A percentile compares a stretch with the other conserved stretches of the same genome.
These are phyloP conservation scores for Pantala flavescens DNA, from an alignment of 1,140 invertebrate species.

Conservation along the genomic window DNA sequence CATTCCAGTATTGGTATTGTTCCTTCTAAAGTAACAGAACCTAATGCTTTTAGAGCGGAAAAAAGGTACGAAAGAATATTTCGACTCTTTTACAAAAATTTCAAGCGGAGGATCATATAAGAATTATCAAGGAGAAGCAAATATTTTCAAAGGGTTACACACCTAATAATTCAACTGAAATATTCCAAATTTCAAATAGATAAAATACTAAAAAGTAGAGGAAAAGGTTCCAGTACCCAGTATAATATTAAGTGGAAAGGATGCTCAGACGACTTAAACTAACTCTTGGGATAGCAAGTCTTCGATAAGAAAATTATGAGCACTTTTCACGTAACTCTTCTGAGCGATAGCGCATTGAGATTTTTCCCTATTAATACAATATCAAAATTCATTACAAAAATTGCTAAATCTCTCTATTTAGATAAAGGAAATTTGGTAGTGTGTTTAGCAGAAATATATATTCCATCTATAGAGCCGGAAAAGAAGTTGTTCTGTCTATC, in stretches of 20 bases:
- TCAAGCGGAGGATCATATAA: constrained; percentile 16
- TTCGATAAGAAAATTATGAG: background rate
- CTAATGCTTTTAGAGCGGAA: background rate
- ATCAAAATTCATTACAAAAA: no score
- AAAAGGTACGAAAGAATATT: background rate
- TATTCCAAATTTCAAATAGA: constrained; percentile 15
- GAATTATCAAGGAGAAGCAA: constrained; percentile 19
- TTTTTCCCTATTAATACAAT: no score
- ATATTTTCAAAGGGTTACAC: constrained; percentile 20
- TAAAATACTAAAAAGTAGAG: background rate
- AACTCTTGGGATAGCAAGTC: background rate
- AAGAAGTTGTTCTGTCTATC: no score
- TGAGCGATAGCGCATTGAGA: background rate
- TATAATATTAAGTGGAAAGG: background rate
- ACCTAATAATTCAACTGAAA: constrained; percentile 18
- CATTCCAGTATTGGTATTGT: background rate
- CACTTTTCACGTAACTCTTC: background rate
- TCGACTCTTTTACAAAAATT: constrained; percentile 11
- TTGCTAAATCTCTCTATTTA: no score
- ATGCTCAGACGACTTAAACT: background rate
- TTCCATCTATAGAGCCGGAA: no score
- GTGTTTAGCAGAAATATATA: no score
- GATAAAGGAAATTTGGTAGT: no score
- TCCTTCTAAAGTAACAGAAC: background rate
- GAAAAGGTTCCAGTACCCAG: background rate